Evolutionary conservation across 2,113 vertebrate genomes (phyloP), one percentile per base, ranked within the genome.

Genomic region (Bolborhynchus lineola): DNA sequence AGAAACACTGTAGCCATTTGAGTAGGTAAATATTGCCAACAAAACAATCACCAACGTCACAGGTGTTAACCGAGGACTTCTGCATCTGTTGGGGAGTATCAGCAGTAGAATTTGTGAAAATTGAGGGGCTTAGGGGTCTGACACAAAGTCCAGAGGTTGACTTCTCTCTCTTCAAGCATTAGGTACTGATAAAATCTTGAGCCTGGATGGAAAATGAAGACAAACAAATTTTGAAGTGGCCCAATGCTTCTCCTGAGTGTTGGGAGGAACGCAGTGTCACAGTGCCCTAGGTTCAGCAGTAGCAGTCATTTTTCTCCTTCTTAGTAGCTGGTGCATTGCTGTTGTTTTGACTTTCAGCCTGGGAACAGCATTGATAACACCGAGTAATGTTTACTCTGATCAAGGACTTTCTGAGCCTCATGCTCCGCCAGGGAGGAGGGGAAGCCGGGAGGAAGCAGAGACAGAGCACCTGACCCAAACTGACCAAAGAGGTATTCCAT

Each of bases 151-250:
- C 59, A 2, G 1, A 8, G 29, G 16, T 9, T 84, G 33, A n/a
- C 31, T 59, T 55, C 41, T 29, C 7, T 35, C n/a, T 63, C 19
- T 67, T 55, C 70, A 62, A 60, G n/a, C 37, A 28, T 60, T 64
- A 52, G 37, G 21, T 28, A 31, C 8, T 4, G 14, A 10, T 4
- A 46, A 25, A 13, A 28, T 3, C 28, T 42, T 67, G 35, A 59
- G 39, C n/a, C 46, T 31, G 55, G 33, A 53, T 10, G 42, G 78
- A 53, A 72, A 55, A 55, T 2, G 44, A 28, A 52, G 50, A 55
- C 0, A 0, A 14, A 9, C 20, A 62, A 82, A 67, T 0, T 23
- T 8, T n/a, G 49, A n/a, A 62, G 57, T 0, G 4, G 31, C 25
- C 41, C 84, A 80, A 0, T 1, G 12, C 24, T 49, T 21, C 37